Evolutionary conservation across 2,888 invertebrate species (phyloP).

Genomic region (Mactromeris polynyma): DNA sequence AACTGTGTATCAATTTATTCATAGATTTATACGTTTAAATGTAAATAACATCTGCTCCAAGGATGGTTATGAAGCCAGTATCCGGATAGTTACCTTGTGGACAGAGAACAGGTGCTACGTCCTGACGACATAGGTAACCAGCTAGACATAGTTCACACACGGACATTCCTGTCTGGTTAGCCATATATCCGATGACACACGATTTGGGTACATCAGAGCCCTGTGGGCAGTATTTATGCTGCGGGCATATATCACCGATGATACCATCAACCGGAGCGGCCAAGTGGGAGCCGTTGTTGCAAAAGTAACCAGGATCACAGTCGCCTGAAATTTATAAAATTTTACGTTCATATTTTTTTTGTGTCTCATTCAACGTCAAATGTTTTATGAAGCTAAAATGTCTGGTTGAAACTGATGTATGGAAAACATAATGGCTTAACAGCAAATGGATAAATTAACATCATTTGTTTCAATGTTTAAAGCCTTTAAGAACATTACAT

Average conservation of each 20-base stretch:
- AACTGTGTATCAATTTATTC: too few species aligned
- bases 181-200: conserved; percentile 82
- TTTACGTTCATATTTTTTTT: too few species aligned
- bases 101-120: conserved; percentile 81
- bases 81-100: conserved; percentile 81
- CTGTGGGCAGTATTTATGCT: conserved; percentile 79
- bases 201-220: conserved; percentile 77
- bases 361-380: too few species aligned
- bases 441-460: too few species aligned
- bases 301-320: conserved; percentile 84
- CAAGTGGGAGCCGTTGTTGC: conserved; percentile 81
- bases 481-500: too few species aligned
- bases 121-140: conserved; percentile 83
- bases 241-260: conserved; percentile 84
- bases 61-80: too few species aligned
- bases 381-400: too few species aligned
- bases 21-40: too few species aligned
- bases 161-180: conserved; percentile 83
- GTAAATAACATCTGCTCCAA: too few species aligned
- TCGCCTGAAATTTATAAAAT: conserved; percentile 28
- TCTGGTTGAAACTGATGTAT: too few species aligned
- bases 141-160: conserved; percentile 81
- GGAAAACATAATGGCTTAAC: too few species aligned
- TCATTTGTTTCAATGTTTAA: too few species aligned
- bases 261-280: conserved; percentile 80